Conservation (phyloP, 2,797 vertebrate genomes). For the Gouania willdenowi region DNA sequence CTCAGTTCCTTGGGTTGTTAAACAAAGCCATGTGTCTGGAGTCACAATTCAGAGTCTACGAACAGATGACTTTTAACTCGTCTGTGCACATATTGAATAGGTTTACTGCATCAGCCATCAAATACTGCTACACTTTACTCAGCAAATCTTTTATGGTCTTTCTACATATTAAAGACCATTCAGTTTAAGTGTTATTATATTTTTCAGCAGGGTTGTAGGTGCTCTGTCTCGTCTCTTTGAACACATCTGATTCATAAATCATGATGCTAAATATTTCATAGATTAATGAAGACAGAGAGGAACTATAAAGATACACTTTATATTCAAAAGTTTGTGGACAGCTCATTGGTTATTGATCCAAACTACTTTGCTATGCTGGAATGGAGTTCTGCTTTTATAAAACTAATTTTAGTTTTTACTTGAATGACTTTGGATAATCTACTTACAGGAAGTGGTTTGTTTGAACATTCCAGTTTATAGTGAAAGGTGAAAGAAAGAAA, state of each 20-base stretch:
- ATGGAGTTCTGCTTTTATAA: conserved; percentile 23
- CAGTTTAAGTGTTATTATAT: conserved; percentile 3
- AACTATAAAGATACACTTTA: conserved; percentile 25
- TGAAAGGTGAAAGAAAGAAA: too few species aligned
- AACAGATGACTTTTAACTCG: conserved; percentile 18
- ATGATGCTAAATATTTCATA: conserved; percentile 49
- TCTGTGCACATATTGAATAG: conserved; percentile 2
- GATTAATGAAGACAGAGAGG: conserved; percentile 17
- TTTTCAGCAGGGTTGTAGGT: neutral
- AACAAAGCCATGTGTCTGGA: conserved; percentile 50
- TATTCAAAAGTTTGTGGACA: conserved; percentile 38
- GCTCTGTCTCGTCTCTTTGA: conserved; percentile 12
- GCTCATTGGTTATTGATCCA: conserved; percentile 47
- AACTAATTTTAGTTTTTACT: conserved; percentile 7
- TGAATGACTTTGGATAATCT: conserved; percentile 10
- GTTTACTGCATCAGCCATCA: conserved; percentile 8
- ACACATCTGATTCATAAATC: conserved; percentile 42
- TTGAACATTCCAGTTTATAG: neutral
- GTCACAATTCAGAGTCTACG: conserved; percentile 38
- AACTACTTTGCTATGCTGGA: conserved; percentile 41
- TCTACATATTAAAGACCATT: neutral
- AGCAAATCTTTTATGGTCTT: neutral
- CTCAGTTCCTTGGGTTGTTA: conserved; percentile 49
- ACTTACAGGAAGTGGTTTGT: conserved; percentile 1
- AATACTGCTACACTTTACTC: neutral